Conservation (phyloP, 1,140 invertebrate species). For the Neelides sp. region DNA sequence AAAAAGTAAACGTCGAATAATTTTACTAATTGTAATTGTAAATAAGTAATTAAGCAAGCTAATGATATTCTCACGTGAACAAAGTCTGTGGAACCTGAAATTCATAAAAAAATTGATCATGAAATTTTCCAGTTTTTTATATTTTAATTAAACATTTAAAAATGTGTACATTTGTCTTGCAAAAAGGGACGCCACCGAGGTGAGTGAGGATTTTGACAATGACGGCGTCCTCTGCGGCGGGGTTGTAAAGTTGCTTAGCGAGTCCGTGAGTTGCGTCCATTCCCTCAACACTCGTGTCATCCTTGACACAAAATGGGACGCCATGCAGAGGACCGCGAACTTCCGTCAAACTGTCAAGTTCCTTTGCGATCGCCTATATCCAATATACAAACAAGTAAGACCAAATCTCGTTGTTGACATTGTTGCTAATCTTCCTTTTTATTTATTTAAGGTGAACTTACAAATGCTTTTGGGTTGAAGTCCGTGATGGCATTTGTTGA, state of each 20-base stretch:
- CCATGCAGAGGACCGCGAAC: constrained; percentile 33
- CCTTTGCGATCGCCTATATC: constrained; percentile 15
- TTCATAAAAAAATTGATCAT: too few species aligned
- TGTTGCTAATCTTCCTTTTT: not conserved
- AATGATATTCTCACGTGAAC: too few species aligned
- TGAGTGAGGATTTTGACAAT: constrained; percentile 32
- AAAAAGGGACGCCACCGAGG: constrained; percentile 39
- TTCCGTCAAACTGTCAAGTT: constrained; percentile 12
- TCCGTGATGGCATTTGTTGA: constrained; percentile 15
- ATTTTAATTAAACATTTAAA: too few species aligned
- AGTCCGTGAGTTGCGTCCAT: constrained; percentile 40
- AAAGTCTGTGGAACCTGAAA: constrained; percentile 36
- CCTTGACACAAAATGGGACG: constrained; percentile 36
- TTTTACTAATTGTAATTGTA: too few species aligned
- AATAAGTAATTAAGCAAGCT: not conserved
- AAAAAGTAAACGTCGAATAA: too few species aligned
- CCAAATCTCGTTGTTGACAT: too few species aligned
- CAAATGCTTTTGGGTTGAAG: constrained; percentile 16
- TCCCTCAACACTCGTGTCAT: constrained; percentile 35
- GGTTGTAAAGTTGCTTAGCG: constrained; percentile 35
- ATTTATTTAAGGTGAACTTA: not conserved
- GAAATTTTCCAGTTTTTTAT: too few species aligned
- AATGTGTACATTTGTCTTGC: constrained; percentile 38
- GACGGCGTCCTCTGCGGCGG: constrained; percentile 33
- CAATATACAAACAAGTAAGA: not conserved